phyloP scores from a whole-genome alignment of 1,140 invertebrate species.

The Polyergus mexicanus region DNA sequence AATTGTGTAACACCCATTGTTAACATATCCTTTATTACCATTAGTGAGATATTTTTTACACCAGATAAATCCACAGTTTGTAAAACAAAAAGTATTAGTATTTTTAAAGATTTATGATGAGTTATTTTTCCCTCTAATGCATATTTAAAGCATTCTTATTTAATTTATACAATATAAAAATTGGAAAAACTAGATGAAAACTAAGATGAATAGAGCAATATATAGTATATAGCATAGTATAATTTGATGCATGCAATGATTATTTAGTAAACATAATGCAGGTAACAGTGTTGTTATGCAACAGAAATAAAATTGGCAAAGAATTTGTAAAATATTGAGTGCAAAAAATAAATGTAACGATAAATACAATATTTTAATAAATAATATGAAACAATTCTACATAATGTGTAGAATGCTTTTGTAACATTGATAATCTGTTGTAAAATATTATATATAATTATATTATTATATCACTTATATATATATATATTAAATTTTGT shows the following conservation, averaged over 20 bases:
- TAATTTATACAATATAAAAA: background rate
- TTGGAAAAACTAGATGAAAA: background rate
- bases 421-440: background rate
- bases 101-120: background rate
- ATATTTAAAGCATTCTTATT: slow-evolving; percentile 5
- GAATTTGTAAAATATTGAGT: slow-evolving; percentile 8
- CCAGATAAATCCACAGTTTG: background rate
- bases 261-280: slow-evolving; percentile 15
- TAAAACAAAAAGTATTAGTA: background rate
- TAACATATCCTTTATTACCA: slow-evolving; percentile 6
- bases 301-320: slow-evolving; percentile 20
- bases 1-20: background rate
- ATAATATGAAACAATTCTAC: background rate
- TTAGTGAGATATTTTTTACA: slow-evolving; percentile 17
- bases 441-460: background rate
- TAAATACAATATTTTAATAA: background rate
- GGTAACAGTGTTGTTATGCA: background rate
- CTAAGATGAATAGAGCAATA: background rate
- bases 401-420: background rate
- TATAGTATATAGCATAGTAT: slow-evolving; percentile 9
- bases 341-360: background rate
- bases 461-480: slow-evolving; percentile 1
- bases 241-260: slow-evolving; percentile 30
- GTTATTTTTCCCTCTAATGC: background rate
- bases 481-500: background rate